Evolutionary conservation across 2,797 vertebrate genomes (phyloP), one percentile per base, ranked within the genome.

Genomic region (Aulostomus chinensis): DNA sequence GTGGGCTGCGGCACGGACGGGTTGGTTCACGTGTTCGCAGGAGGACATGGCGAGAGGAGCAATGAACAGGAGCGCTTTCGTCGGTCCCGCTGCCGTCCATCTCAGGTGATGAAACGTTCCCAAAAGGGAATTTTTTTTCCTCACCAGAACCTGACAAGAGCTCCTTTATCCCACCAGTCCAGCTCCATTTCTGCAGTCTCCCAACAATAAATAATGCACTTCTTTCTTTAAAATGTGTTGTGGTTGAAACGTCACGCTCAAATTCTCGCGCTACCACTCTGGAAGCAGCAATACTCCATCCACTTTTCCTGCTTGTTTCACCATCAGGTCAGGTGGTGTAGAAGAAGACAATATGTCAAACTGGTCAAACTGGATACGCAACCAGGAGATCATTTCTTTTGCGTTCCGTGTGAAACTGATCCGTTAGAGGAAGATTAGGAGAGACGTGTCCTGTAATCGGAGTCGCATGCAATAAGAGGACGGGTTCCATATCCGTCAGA

Each of bases 401-500:
- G 72, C 38, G 49, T 53, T 63, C 73, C 59, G 66, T 54, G 46
- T 74, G 73, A 85, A 91, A 83, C 38, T 80, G 85, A 90, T 88
- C 85, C 57, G 13, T 48, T 35, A 45, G 68, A 76, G 62, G 76
- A 59, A 80, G 81, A 86, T 88, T 87, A 89, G 69, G 65, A 72
- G 74, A 30, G 68, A 58, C 62, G 38, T 81, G 69, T 36, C 47
- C 75, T 76, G 77, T 88, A 89, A 91, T 88, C 81, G 69, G 76
- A 81, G 78, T 83, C 84, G 85, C 83, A 83, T 78, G 84, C 46
- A 56, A 64, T 52, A 37, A 48, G 58, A 78, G 32, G 77, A 83
- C 68, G 42, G 65, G 73, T 74, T 46, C 41, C 49, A 72, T 68
- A 83, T 58, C 62, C 53, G 68, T 57, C 66, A 74, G 62, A 67